Base-by-base conservation (phyloP, 1,140 invertebrate species). In the Trachymyrmex septentrionalis region DNA sequence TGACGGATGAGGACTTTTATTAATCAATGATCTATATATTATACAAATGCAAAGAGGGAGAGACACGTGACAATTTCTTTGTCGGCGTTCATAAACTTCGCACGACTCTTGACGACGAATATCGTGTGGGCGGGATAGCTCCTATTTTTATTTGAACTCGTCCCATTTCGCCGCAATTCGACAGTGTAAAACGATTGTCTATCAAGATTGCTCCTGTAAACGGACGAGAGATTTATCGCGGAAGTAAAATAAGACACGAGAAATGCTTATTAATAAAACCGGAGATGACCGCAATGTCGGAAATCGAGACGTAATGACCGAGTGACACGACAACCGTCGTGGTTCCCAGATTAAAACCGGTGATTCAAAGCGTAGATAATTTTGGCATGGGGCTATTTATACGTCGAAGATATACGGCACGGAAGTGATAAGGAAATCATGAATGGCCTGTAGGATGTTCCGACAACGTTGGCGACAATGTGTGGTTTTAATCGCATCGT, bases 131-230 rank as follows among this genome's bases (percentile, higher is more conserved):
- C 86, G 88, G 66, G 91, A 92, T 92, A 87, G 85, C 71, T 90
- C 81, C 72, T 27, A 86, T 85, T 92, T 92, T 93, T 92, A 90
- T 92, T 92, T 92, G 85, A 91, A 93, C 78, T 72, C 91, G 85
- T 87, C 86, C 87, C 86, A 89, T 93, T 93, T 93, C 85, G 85
- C 66, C 81, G 48, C 10, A 72, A 50, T 44, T 67, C 5, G 7
- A 67, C 7, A 9, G 2, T 30, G 5, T 12, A n/a, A 16, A 14
- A 75, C 2, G 19, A 5, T 66, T 66, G 53, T 72, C 44, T 24
- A 19, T 12, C 19, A 7, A 73, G 82, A 87, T 85, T 87, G 63
- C 78, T 85, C 77, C 71, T 85, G 61, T 21, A 59, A 81, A 78
- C 64, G 48, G 2, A 61, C 72, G 64, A 21, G 10, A 21, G 12